Evolutionary conservation across 2,797 vertebrate species (phyloP), one percentile per base, ranked within the genome.

Genomic region (Hoplostethus atlanticus): DNA sequence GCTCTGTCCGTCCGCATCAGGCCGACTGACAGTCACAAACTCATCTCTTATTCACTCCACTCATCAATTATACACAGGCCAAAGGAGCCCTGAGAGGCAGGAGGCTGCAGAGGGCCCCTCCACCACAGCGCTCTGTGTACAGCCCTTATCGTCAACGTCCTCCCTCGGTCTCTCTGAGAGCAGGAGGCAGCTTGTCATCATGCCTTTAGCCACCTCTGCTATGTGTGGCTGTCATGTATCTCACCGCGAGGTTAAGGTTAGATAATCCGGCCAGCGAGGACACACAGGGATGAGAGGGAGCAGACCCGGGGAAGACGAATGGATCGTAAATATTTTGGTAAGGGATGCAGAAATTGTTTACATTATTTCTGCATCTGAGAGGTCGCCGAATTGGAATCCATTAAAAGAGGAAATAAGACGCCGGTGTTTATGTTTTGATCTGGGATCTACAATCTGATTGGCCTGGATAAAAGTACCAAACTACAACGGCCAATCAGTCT

Each of bases 61-160:
- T 88, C 90, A 92, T 92, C 87, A 91, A 92, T 93, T 93, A 93
- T 92, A 70, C 83, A 91, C 91, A 93, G 91, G 87, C 91, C 91
- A 92, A 80, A 92, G 87, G 89, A 93, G 87, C 84, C 86, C 87
- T 93, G 91, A 88, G 89, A 91, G 92, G 89, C 87, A 83, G 78
- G 71, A 77, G 79, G 76, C 86, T 82, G 83, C 72, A 48, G 61
- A 70, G 83, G 61, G 69, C 76, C n/a, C 48, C 69, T 62, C 64
- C 55, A 76, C 62, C 60, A 7, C 70, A 64, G 73, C 6, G 48
- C 62, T 80, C 61, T 30, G 55, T 36, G 60, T 71, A 77, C 62
- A 54, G 82, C 60, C 50, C 71, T 86, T 36, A 76, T 79, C 75
- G 48, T 77, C 71, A 38, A 36, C 25, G 66, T 75, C 84, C 76